phyloP scores from a whole-genome alignment of 2,888 invertebrate species.

The Caenorhabditis wallacei region DNA sequence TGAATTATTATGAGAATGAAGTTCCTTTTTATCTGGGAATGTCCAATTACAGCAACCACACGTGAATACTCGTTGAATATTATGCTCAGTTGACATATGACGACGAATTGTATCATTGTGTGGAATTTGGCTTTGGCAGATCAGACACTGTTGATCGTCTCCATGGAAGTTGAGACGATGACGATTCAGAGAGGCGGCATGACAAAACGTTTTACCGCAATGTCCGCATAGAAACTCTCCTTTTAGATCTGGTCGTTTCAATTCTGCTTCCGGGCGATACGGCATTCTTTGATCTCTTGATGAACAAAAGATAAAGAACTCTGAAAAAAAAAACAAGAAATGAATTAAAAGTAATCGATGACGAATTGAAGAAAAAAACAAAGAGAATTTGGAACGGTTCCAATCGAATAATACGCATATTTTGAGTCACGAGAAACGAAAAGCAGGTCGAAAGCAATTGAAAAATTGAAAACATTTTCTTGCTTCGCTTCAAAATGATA shows the following conservation, averaged over 20 bases:
- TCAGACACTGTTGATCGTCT: constrained; percentile 73
- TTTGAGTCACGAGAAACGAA: constrained; percentile 14
- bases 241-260: constrained; percentile 76
- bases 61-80: constrained; percentile 71
- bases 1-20: constrained; percentile 71
- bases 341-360: background rate
- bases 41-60: constrained; percentile 79
- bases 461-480: constrained; percentile 28
- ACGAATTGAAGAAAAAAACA: background rate
- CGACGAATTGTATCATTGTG: constrained; percentile 74
- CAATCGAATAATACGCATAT: background rate
- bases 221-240: constrained; percentile 76
- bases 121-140: constrained; percentile 67
- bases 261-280: constrained; percentile 75
- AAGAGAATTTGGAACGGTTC: background rate
- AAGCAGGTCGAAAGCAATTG: constrained; percentile 5
- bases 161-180: constrained; percentile 77
- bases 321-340: constrained; percentile 25
- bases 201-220: constrained; percentile 77
- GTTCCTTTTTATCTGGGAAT: constrained; percentile 76
- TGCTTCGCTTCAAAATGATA: constrained; percentile 26
- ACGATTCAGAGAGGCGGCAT: constrained; percentile 74
- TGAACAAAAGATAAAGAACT: background rate
- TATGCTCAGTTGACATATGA: constrained; percentile 70
- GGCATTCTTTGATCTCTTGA: constrained; percentile 64